Base-by-base conservation (phyloP, 2,113 vertebrate species). In the Morone chrysops region DNA sequence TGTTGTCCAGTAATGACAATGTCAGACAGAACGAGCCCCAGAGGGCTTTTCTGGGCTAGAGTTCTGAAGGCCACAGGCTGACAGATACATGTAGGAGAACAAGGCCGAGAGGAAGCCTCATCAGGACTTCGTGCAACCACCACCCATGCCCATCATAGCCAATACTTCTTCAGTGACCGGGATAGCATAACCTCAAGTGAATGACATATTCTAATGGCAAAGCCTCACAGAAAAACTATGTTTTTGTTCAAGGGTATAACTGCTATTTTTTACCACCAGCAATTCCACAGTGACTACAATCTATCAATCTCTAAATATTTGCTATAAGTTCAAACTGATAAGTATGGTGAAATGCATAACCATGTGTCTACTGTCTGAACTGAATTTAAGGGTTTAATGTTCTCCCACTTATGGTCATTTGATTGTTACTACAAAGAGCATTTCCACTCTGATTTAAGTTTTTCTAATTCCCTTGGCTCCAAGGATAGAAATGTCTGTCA, bases 1-100 rank as follows among this genome's bases (percentile, higher is more conserved):
- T 65, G 83, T 87, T 78, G 85, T 91, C 89, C 93, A 90, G 90
- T 91, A 93, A 92, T 90, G 91, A 92, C 89, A 91, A 82, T 87
- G 88, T 92, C 89, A 90, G 89, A 73, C 70, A 69, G 41, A 90
- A 85, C 4, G 41, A 67, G 85, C 61, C 91, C 75, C 91, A 66
- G 78, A 74, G 68, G 87, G 67, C 62, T 80, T 47, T 83, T 85
- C 89, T 84, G 84, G 86, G 83, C 88, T 85, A 5, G 38, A 82
- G 84, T 87, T 86, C 88, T 88, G 87, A 85, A 79, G 87, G 84
- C 92, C 90, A 87, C 93, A 91, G 62, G 80, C 86, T 92, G 92
- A 93, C 90, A 93, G 85, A 92, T 85, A 87, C 88, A 90, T 83
- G 89, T 65, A 22, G 57, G 68, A 83, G 87, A 86, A 90, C 88